A percentile compares a stretch with the other conserved stretches of the same genome.
Conservation (phyloP, 2,888 invertebrate genomes). For the Trilocha varians region DNA sequence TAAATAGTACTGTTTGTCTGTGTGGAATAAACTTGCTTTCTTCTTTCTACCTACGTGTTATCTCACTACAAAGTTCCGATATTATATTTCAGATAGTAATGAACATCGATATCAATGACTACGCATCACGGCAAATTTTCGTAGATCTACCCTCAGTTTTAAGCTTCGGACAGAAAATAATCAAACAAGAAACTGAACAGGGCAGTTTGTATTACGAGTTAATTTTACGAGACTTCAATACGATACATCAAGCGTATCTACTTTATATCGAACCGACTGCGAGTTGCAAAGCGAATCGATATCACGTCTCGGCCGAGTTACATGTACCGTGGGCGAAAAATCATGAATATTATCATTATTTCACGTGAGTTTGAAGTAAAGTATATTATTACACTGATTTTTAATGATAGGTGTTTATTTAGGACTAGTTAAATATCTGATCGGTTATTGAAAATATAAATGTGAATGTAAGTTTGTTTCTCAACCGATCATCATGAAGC, state of each 20-base stretch:
- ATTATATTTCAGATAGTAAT: slow-evolving; percentile 67
- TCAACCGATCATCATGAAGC: too few relatives aligned
- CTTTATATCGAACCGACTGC: slow-evolving; percentile 72
- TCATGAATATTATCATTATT: slow-evolving; percentile 73
- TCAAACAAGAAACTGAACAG: slow-evolving; percentile 69
- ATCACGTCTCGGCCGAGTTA: slow-evolving; percentile 75
- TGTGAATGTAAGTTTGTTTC: too few relatives aligned
- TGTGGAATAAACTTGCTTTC: background rate
- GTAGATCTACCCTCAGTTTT: slow-evolving; percentile 51
- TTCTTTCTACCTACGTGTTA: background rate
- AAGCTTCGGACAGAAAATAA: slow-evolving; percentile 31
- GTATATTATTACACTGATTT: background rate
- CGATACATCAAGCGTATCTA: slow-evolving; percentile 74
- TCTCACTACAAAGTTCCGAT: background rate
- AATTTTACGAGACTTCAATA: slow-evolving; percentile 69
- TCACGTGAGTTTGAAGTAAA: slow-evolving; percentile 62
- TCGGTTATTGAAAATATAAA: too few relatives aligned
- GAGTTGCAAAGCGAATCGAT: slow-evolving; percentile 46
- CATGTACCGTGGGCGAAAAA: slow-evolving; percentile 79
- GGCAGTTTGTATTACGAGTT: slow-evolving; percentile 76
- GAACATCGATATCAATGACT: slow-evolving; percentile 77
- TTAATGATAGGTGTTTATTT: too few relatives aligned
- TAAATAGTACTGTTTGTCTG: too few relatives aligned
- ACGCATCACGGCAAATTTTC: slow-evolving; percentile 41
- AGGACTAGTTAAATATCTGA: too few relatives aligned